A percentile compares a stretch with the other conserved stretches of the same genome.
Conservation (phyloP, 2,113 vertebrate genomes). For the Solenodon paradoxus region DNA sequence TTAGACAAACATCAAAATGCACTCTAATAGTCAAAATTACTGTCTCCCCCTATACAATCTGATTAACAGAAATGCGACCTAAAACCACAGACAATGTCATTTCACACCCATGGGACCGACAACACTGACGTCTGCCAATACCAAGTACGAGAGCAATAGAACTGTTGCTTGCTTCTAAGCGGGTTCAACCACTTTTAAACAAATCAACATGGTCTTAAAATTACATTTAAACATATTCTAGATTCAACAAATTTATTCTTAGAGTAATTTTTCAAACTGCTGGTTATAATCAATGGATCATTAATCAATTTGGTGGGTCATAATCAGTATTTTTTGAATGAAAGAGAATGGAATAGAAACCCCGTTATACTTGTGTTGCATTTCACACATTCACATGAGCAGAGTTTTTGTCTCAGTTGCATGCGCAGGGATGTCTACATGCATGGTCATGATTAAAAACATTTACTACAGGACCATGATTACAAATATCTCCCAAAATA, state of each 20-base stretch:
- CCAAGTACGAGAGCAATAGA: not conserved
- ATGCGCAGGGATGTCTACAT: not conserved
- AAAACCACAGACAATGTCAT: not conserved
- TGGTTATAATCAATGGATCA: not conserved
- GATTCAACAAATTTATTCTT: not conserved
- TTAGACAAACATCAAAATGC: not conserved
- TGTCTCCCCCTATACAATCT: not conserved
- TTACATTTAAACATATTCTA: constrained; percentile 6
- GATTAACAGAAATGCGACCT: not conserved
- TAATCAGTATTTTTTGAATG: not conserved
- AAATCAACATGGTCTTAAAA: not conserved
- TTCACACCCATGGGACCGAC: not conserved
- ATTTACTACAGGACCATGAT: not conserved
- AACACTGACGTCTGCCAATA: not conserved
- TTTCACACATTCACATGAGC: not conserved
- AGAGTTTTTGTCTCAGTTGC: not conserved
- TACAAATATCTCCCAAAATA: not conserved
- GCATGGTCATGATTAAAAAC: not conserved
- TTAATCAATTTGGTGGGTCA: not conserved
- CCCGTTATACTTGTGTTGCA: too few species aligned
- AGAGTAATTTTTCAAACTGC: not conserved
- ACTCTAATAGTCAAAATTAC: not conserved
- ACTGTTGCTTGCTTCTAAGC: not conserved
- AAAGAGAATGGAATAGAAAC: too few species aligned
- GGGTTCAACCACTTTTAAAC: not conserved